These are phyloP conservation scores for Ptychochromis oligacanthus DNA, from an alignment of 2,113 vertebrate species.

Conservation along the genomic window DNA sequence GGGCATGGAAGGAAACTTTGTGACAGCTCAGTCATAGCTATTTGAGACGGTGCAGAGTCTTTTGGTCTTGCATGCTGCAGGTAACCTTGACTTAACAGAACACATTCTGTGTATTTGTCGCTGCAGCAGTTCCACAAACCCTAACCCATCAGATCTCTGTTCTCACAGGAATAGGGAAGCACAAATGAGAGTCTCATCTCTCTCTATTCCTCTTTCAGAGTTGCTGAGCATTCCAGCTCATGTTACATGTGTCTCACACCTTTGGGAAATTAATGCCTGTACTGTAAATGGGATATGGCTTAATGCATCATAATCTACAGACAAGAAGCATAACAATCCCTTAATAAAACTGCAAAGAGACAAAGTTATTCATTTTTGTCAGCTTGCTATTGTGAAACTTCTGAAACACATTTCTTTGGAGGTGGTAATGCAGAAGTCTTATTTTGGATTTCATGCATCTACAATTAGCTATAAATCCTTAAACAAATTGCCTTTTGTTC, in stretches of 20 bases:
- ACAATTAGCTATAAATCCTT: slow-evolving; percentile 50
- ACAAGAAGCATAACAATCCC: slow-evolving; percentile 22
- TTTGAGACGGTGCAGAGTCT: neutral
- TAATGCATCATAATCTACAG: slow-evolving; percentile 49
- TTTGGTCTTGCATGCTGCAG: neutral
- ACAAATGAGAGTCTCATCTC: slow-evolving; percentile 25
- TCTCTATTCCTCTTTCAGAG: neutral
- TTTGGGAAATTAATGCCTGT: slow-evolving; percentile 48
- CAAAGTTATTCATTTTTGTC: slow-evolving; percentile 21
- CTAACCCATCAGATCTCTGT: slow-evolving; percentile 4
- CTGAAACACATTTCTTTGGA: slow-evolving; percentile 39
- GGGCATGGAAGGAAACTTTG: slow-evolving; percentile 1
- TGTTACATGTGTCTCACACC: slow-evolving; percentile 25
- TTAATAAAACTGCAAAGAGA: slow-evolving; percentile 28
- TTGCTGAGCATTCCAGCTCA: slow-evolving; percentile 2
- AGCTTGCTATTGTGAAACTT: slow-evolving; percentile 47
- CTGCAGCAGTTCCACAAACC: slow-evolving; percentile 35
- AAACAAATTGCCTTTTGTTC: slow-evolving; percentile 40
- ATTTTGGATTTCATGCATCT: slow-evolving; percentile 50
- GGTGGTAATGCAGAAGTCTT: slow-evolving; percentile 23
- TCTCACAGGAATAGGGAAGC: slow-evolving; percentile 24
- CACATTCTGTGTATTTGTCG: slow-evolving; percentile 4
- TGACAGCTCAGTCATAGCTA: neutral
- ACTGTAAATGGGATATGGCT: slow-evolving; percentile 61
- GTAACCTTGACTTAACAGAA: neutral